Conservation (phyloP, 2,888 invertebrate genomes). For the Agonopterix subpropinquella region DNA sequence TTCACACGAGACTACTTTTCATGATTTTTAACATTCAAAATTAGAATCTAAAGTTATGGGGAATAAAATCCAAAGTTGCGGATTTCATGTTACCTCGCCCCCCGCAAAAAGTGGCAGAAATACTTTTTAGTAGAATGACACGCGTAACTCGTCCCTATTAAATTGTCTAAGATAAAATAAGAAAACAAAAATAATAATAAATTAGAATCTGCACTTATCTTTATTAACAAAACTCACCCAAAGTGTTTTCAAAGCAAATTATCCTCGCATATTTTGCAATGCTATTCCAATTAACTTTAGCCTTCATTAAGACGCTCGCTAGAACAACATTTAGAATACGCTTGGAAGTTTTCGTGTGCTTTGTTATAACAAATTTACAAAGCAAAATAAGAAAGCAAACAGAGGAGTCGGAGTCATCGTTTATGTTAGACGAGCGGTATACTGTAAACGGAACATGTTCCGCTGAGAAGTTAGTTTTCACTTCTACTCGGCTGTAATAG, state of each 20-base stretch:
- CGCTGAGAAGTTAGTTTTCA: conserved; percentile 49
- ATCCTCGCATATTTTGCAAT: neutral
- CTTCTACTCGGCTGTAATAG: conserved; percentile 20
- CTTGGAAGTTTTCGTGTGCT: conserved; percentile 33
- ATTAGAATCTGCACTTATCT: too few relatives aligned
- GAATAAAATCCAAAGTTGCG: too few relatives aligned
- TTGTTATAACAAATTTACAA: conserved; percentile 47
- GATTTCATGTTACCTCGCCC: too few relatives aligned
- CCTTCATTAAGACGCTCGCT: conserved; percentile 25
- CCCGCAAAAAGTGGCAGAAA: too few relatives aligned
- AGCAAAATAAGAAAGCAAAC: conserved; percentile 56
- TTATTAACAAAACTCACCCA: too few relatives aligned
- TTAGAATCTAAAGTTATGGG: too few relatives aligned
- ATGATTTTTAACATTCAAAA: too few relatives aligned
- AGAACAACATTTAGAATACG: conserved; percentile 25
- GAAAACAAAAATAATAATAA: too few relatives aligned
- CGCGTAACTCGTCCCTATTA: too few relatives aligned
- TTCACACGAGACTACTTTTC: too few relatives aligned
- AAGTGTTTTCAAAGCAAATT: neutral
- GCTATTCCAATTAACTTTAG: conserved; percentile 11
- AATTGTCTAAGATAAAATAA: too few relatives aligned
- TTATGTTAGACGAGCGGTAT: conserved; percentile 49
- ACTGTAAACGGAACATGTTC: conserved; percentile 43
- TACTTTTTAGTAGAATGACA: too few relatives aligned
- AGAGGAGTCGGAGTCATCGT: conserved; percentile 53